Percentiles rank a stretch among this genome's conserved stretches.
These are phyloP conservation scores for Panopea generosa DNA, from an alignment of 2,888 invertebrate species.

Conservation along the genomic window DNA sequence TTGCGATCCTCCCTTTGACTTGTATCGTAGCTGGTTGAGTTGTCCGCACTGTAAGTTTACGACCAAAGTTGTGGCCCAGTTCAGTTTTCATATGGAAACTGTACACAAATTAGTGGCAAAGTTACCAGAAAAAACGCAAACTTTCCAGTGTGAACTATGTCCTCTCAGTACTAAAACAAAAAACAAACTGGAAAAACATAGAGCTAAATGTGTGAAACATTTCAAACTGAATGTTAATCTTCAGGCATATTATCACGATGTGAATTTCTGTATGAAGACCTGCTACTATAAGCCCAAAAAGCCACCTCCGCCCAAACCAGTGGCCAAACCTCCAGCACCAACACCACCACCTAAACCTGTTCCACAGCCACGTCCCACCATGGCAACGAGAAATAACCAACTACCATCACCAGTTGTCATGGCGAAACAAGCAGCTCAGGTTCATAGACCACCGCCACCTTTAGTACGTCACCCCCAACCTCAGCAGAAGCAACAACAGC, in stretches of 20 bases:
- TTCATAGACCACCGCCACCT: conserved; percentile 12
- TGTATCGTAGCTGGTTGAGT: conserved; percentile 85
- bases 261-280: conserved; percentile 79
- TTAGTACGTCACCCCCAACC: conserved; percentile 1
- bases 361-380: conserved; percentile 11
- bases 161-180: conserved; percentile 97
- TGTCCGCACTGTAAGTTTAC: conserved; percentile 94
- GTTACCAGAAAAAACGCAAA: conserved; percentile 93
- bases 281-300: conserved; percentile 73
- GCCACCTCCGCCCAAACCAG: conserved; percentile 23
- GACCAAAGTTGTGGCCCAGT: conserved; percentile 88
- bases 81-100: conserved; percentile 95
- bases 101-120: conserved; percentile 94
- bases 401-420: not conserved
- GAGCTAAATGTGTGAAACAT: conserved; percentile 94
- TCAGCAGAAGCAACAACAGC: conserved; percentile 5
- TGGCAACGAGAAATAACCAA: conserved; percentile 2
- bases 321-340: conserved; percentile 13
- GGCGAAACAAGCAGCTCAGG: not conserved
- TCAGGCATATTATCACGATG: conserved; percentile 87
- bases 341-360: conserved; percentile 13
- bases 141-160: conserved; percentile 96
- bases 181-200: conserved; percentile 94
- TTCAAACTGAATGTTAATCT: conserved; percentile 94
- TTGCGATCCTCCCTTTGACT: conserved; percentile 65